Base-by-base conservation (phyloP, 92 coral and sea anemone species). In the Heliopora coerulea region DNA sequence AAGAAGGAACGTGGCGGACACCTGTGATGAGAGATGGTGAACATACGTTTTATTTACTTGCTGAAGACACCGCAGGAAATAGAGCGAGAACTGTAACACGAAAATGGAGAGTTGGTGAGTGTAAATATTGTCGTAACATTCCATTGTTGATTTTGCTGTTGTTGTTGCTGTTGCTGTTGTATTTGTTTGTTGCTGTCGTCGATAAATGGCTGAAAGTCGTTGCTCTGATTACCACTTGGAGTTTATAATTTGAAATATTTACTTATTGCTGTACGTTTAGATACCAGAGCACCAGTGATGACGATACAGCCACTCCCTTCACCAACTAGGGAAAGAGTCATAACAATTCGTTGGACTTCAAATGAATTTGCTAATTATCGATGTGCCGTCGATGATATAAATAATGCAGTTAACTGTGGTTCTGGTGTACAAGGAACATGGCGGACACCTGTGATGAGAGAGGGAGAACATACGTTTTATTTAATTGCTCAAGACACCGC, bases 401-500 rank as follows among this genome's bases (percentile, higher is more conserved):
- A 50, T 23, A 17, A 6, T 7, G 7, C 9, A 50, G 58, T 50
- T 17, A 6, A 23, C 7, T 50, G 58, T 23, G 58, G 58, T 50
- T 50, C 20, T 50, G 58, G 58, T 50, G 21, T 17, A 50, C 8
- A 23, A 50, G 58, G 58, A 23, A 23, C 26, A 50, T 50, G 58
- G 58, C 20, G 58, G 19, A 17, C 58, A 3, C 6, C 21, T 17
- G 26, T 23, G 20, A 17, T 19, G 26, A 37, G 6, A 37, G 58
- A 50, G 46, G 75, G 75, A 15, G 9, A 50, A 2, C 75, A 68
- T 23, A 68, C 60, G 19, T 68, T 68, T 35, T 68, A 48, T 31
- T 39, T 68, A 20, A 33, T 54, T 24, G 75, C 59, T 2, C 37
- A 12, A 9, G 75, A 68, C 41, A 24, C 14, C 0, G 41, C 33